Evolutionary conservation across 2,888 invertebrate genomes (phyloP), one percentile per base, ranked within the genome.

Genomic region (Pedicia rivosa): DNA sequence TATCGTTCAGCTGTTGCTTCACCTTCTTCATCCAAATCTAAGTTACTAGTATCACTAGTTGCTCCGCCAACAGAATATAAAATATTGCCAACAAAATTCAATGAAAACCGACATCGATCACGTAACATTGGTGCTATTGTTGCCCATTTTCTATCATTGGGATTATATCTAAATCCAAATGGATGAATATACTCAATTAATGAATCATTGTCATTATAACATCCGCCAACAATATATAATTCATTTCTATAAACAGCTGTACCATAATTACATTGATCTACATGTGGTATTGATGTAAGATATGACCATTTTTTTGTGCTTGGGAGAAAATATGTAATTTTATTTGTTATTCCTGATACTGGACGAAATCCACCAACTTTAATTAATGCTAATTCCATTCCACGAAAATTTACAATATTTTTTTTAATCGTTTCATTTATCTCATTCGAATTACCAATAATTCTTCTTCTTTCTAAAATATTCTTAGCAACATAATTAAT

Each of bases 191-290:
- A 72, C 56, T 79, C 78, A 37, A 56, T 55, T 36, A 76, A 54
- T 20, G 66, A 68, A 34, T 74, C 73, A n/a, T n/a, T n/a, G n/a
- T n/a, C n/a, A 54, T 78, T 76, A 49, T 76, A 78, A 45, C 78
- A 77, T 2, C 78, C 79, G 10, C 78, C 79, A 10, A 78, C 69
- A 4, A 78, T 68, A 48, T 72, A 79, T 10, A 79, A 59, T 47
- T 74, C 69, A 50, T 79, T 79, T 42, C 73, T 68, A 8, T 74
- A 57, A 1, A 78, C 76, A 6, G 74, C 70, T 6, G 74, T 70
- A 2, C 78, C 78, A 55, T 74, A 78, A 52, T 78, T 77, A 52
- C 76, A 77, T 52, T 78, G 78, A 47, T 78, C 76, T 5, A 78
- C 71, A 48, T 78, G 77, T 1, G 79, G 79, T 46, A 79, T 78